These are phyloP conservation scores for Drosophila anomalata DNA, from an alignment of 2,888 invertebrate species.

Conservation along the genomic window DNA sequence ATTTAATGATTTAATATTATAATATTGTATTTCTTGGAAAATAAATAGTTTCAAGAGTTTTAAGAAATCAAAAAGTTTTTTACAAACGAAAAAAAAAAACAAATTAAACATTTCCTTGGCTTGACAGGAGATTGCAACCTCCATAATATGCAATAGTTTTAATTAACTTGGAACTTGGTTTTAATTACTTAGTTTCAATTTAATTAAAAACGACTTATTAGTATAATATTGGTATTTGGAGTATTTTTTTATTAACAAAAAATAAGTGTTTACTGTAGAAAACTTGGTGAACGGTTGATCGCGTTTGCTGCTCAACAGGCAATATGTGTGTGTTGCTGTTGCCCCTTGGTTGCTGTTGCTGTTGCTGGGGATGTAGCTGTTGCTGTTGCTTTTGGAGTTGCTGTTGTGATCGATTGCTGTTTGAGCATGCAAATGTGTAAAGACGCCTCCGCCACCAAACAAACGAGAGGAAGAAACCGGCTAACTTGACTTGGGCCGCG, in stretches of 20 bases:
- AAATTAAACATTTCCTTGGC: too few species aligned
- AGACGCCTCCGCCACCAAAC: conserved; percentile 75
- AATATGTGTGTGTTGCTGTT: conserved; percentile 26
- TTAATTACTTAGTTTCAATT: too few species aligned
- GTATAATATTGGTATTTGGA: too few species aligned
- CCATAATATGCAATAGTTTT: too few species aligned
- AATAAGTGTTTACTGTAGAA: conserved; percentile 11
- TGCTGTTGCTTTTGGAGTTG: conserved; percentile 13
- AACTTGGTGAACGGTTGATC: conserved; percentile 50
- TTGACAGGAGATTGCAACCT: too few species aligned
- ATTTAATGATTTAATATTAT: too few species aligned
- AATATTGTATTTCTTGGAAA: too few species aligned
- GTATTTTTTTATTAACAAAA: background rate
- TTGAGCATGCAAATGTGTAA: conserved; percentile 80
- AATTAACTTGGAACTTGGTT: too few species aligned
- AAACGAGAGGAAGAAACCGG: conserved; percentile 59
- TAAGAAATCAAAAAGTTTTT: too few species aligned
- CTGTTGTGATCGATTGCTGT: conserved; percentile 75
- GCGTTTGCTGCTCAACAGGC: conserved; percentile 43
- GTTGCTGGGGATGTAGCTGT: conserved; percentile 9
- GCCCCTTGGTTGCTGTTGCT: conserved; percentile 6
- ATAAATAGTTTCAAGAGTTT: too few species aligned
- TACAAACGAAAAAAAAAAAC: too few species aligned
- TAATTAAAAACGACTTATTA: too few species aligned
- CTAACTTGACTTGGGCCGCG: conserved; percentile 46